Evolutionary conservation across 2,113 vertebrate species (phyloP).

Genomic region (Balaeniceps rex): DNA sequence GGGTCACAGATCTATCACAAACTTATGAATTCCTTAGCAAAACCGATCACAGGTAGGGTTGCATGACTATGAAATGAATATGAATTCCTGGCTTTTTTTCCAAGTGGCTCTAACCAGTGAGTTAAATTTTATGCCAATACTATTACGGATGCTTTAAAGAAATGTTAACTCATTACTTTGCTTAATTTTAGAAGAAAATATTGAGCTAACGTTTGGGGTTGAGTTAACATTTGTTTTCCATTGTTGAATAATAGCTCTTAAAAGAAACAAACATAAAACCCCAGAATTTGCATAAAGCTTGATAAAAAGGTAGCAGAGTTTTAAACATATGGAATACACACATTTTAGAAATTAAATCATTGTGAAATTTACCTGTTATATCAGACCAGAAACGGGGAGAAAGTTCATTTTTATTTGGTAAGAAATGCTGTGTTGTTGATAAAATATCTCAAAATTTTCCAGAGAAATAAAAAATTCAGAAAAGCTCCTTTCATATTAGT

Average conservation of each 20-base stretch:
- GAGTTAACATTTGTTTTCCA: background rate
- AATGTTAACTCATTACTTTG: background rate
- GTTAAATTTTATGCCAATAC: background rate
- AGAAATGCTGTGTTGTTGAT: background rate
- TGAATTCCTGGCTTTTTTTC: background rate
- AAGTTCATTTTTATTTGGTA: background rate
- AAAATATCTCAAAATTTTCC: background rate
- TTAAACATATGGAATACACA: background rate
- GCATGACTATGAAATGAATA: background rate
- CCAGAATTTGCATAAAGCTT: background rate
- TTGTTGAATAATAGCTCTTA: background rate
- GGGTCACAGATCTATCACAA: background rate
- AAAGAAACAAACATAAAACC: background rate
- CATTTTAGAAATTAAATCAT: background rate
- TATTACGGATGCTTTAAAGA: background rate
- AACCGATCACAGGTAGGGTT: background rate
- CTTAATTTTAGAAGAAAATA: background rate
- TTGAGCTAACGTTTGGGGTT: background rate
- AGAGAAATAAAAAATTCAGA: background rate
- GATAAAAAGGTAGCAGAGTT: background rate
- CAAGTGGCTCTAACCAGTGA: background rate
- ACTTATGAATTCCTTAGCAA: background rate
- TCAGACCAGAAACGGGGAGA: background rate
- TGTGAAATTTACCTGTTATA: background rate
- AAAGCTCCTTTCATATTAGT: background rate